Percentiles rank a stretch among this genome's conserved stretches.
phyloP scores from a whole-genome alignment of 2,888 invertebrate species.

The Drosophila lutescens region DNA sequence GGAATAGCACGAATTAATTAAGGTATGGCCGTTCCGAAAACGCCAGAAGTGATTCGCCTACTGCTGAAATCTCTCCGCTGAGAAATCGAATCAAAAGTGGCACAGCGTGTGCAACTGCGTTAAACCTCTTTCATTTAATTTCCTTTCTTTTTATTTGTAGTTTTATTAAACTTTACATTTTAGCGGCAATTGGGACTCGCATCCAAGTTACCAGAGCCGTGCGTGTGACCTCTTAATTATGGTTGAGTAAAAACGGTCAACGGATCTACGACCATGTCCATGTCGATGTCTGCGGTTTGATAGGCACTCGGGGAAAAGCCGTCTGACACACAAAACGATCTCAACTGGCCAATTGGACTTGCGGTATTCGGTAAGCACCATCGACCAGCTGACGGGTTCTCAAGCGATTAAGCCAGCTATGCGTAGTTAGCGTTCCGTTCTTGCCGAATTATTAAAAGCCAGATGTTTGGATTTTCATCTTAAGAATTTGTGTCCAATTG shows the following conservation, averaged over 20 bases:
- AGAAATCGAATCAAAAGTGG: constrained; percentile 76
- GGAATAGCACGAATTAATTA: constrained; percentile 63
- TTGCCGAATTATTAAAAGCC: constrained; percentile 24
- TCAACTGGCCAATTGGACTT: constrained; percentile 4
- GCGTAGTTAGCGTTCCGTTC: constrained; percentile 20
- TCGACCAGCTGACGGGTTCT: constrained; percentile 15
- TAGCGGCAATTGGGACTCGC: constrained; percentile 19
- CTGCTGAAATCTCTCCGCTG: constrained; percentile 36
- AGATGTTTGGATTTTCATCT: constrained; percentile 14
- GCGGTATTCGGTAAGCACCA: constrained; percentile 17
- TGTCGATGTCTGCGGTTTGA: constrained; percentile 10
- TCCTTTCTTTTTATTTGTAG: constrained; percentile 7
- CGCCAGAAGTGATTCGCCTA: constrained; percentile 36
- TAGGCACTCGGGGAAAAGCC: constrained; percentile 49
- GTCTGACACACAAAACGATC: constrained; percentile 53
- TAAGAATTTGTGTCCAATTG: constrained; percentile 17
- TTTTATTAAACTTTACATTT: constrained; percentile 1
- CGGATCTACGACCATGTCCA: constrained; percentile 20
- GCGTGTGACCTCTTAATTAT: constrained; percentile 72
- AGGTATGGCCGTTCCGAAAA: constrained; percentile 35
- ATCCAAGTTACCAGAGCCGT: constrained; percentile 46
- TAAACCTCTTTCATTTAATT: constrained; percentile 12
- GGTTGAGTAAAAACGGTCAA: constrained; percentile 66
- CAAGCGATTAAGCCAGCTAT: constrained; percentile 18
- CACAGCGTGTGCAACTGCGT: constrained; percentile 56